Percentiles rank a stretch among this genome's conserved stretches.
Evolutionary conservation across 2,797 vertebrate genomes (phyloP).

Genomic region (Mormyrops attenuatus): DNA sequence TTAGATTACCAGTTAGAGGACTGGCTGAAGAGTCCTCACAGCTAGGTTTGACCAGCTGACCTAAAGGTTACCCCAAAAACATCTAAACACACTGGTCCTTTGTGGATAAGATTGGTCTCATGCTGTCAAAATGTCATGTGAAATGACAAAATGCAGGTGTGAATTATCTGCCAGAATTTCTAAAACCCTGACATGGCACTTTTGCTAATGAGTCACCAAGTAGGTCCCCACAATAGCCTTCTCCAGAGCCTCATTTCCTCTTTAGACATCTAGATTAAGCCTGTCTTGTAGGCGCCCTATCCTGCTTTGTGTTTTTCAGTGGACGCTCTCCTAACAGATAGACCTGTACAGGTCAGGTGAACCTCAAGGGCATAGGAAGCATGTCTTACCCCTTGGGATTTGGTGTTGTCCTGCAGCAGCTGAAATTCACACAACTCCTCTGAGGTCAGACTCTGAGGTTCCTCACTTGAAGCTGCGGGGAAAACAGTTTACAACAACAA

Average conservation of each 20-base stretch:
- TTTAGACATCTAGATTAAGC: neutral
- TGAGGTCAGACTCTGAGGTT: conserved; percentile 41
- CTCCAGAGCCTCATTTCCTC: neutral
- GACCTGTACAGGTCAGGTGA: neutral
- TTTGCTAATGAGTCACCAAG: neutral
- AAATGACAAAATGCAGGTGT: neutral
- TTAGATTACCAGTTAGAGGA: neutral
- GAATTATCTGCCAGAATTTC: neutral
- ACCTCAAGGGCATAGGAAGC: neutral
- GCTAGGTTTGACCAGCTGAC: neutral
- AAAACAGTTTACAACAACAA: neutral
- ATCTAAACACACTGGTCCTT: neutral
- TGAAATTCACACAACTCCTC: conserved; percentile 37
- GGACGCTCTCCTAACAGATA: neutral
- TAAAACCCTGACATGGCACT: neutral
- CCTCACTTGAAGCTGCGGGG: conserved; percentile 37
- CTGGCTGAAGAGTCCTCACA: neutral
- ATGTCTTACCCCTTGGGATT: conserved; percentile 1
- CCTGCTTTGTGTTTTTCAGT: neutral
- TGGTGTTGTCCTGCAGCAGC: conserved; percentile 17
- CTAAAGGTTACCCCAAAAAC: neutral
- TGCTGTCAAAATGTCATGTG: neutral
- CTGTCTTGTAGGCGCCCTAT: neutral
- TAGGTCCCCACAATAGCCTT: neutral
- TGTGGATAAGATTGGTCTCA: neutral